These are phyloP conservation scores for Diorhabda elongata DNA, from an alignment of 1,140 invertebrate species.

Conservation along the genomic window DNA sequence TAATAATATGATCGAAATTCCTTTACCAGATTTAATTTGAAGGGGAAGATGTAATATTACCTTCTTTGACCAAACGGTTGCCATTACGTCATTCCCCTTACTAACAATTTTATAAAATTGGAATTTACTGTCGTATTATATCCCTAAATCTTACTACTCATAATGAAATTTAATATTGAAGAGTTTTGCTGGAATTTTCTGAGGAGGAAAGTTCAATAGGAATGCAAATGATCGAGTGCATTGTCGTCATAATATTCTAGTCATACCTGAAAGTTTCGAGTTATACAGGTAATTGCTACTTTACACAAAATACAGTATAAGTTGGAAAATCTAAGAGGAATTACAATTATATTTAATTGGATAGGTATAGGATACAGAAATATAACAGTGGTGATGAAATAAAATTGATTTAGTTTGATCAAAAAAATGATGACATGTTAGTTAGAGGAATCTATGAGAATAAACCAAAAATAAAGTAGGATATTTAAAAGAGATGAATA, in stretches of 20 bases:
- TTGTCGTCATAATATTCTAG: neutral
- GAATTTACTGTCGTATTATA: slow-evolving; percentile 8
- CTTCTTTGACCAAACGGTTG: slow-evolving; percentile 9
- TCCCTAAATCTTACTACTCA: slow-evolving; percentile 5
- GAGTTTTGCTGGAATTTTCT: slow-evolving; percentile 18
- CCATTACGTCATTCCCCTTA: slow-evolving; percentile 3
- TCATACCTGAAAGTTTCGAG: no score
- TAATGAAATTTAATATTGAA: slow-evolving; percentile 21
- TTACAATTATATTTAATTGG: no score
- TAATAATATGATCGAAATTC: neutral
- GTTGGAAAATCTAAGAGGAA: no score
- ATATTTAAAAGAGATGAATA: no score
- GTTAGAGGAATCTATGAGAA: no score
- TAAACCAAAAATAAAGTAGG: no score
- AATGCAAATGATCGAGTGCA: neutral
- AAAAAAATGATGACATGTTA: no score
- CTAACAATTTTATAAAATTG: slow-evolving; percentile 6
- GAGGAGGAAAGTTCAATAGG: neutral
- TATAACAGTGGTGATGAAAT: no score
- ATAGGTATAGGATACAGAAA: no score
- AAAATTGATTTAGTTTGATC: no score
- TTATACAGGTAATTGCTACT: no score
- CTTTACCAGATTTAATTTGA: slow-evolving; percentile 4
- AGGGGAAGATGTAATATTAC: slow-evolving; percentile 10
- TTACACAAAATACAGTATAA: no score